A percentile compares a stretch with the other conserved stretches of the same genome.
Evolutionary conservation across 2,797 vertebrate species (phyloP).

Genomic region (Smutsia gigantea): DNA sequence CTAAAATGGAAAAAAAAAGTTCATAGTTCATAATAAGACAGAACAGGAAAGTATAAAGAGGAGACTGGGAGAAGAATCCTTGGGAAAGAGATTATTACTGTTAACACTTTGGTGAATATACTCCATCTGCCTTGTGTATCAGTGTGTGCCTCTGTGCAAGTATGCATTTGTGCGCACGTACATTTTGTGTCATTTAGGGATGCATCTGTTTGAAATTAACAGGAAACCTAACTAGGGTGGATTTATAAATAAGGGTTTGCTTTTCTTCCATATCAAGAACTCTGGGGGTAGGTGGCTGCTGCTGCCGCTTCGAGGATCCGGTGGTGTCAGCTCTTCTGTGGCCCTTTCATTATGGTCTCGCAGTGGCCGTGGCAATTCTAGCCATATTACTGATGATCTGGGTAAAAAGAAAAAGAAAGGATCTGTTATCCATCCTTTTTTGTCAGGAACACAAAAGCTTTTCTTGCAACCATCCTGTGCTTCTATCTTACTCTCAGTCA

Average conservation of each 20-base stretch:
- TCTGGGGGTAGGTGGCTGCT: background rate
- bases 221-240: background rate
- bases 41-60: background rate
- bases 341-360: background rate
- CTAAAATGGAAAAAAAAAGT: background rate
- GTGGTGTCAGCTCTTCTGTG: background rate
- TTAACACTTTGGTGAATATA: background rate
- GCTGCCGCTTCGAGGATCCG: background rate
- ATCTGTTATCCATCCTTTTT: background rate
- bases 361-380: background rate
- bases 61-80: background rate
- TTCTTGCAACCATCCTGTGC: background rate
- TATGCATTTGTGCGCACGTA: background rate
- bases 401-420: background rate
- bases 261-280: background rate
- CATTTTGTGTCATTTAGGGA: background rate
- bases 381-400: background rate
- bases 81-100: background rate
- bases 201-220: background rate
- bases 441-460: background rate
- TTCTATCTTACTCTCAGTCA: fast-evolving
- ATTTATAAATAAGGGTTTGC: background rate
- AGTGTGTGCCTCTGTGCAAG: too few species aligned
- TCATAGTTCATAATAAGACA: background rate
- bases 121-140: too few species aligned